A percentile compares a stretch with the other conserved stretches of the same genome.
Conservation (phyloP, 2,113 vertebrate genomes). For the Dendropsophus ebraccatus region DNA sequence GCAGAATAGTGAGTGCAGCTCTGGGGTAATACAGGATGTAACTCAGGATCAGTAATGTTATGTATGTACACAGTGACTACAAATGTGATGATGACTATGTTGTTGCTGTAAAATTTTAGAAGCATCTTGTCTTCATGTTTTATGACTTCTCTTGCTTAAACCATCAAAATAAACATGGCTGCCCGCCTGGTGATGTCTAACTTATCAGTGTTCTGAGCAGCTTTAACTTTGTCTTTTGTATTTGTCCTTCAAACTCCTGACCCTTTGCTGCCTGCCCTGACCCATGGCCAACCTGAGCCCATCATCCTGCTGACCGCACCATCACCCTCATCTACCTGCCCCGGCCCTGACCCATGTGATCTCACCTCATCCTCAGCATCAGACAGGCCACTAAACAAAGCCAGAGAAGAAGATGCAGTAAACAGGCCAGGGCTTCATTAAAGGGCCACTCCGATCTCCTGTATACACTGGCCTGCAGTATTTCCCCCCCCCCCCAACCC, state of each 20-base stretch:
- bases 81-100: too few species aligned
- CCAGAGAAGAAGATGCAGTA: not conserved
- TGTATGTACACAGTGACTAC: too few species aligned
- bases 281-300: not conserved
- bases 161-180: not conserved
- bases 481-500: too few species aligned
- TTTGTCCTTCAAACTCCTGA: not conserved
- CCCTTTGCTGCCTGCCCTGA: not conserved
- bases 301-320: slow-evolving; percentile 11
- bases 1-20: too few species aligned
- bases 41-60: too few species aligned
- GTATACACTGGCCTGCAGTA: too few species aligned
- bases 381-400: not conserved
- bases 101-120: not conserved
- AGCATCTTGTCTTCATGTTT: not conserved
- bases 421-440: not conserved
- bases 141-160: not conserved
- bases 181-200: too few species aligned
- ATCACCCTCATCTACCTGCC: not conserved
- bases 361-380: not conserved
- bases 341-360: not conserved
- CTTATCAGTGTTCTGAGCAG: not conserved
- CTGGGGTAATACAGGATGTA: too few species aligned
- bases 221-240: too few species aligned
- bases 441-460: too few species aligned